Evolutionary conservation across 2,888 invertebrate species (phyloP).

Genomic region (Mystacides longicornis): DNA sequence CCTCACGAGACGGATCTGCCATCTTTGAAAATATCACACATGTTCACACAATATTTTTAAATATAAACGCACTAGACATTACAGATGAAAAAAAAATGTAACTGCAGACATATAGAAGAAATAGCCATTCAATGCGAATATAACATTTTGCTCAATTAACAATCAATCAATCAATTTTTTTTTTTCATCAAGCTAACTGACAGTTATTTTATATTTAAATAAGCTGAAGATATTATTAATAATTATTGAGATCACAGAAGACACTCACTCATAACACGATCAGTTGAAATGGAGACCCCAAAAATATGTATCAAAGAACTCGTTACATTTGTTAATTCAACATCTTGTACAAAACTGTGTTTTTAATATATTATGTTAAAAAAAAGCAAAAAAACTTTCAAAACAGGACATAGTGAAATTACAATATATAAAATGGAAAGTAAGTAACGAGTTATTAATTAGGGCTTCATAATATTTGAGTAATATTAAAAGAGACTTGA

Average conservation of each 20-base stretch:
- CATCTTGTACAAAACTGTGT: background rate
- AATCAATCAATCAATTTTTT: background rate
- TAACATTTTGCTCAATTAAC: background rate
- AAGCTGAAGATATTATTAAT: background rate
- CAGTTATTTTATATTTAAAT: background rate
- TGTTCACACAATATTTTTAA: background rate
- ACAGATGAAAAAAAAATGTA: background rate
- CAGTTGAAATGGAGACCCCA: constrained; percentile 20
- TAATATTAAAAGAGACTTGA: too few species aligned
- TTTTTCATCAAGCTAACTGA: too few species aligned
- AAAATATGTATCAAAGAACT: background rate
- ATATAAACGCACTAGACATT: background rate
- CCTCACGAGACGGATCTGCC: constrained; percentile 94
- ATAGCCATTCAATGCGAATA: background rate
- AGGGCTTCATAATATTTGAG: too few species aligned
- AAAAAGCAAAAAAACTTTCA: background rate
- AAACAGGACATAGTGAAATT: too few species aligned
- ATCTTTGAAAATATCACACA: constrained; percentile 66
- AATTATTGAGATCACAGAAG: background rate
- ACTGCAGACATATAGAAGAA: background rate
- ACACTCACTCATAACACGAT: constrained; percentile 11
- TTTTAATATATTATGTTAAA: background rate
- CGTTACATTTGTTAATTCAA: background rate
- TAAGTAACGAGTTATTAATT: too few species aligned
- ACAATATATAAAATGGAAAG: too few species aligned